Base-by-base conservation (phyloP, 2,113 vertebrate species). In the Malurus cyaneus region DNA sequence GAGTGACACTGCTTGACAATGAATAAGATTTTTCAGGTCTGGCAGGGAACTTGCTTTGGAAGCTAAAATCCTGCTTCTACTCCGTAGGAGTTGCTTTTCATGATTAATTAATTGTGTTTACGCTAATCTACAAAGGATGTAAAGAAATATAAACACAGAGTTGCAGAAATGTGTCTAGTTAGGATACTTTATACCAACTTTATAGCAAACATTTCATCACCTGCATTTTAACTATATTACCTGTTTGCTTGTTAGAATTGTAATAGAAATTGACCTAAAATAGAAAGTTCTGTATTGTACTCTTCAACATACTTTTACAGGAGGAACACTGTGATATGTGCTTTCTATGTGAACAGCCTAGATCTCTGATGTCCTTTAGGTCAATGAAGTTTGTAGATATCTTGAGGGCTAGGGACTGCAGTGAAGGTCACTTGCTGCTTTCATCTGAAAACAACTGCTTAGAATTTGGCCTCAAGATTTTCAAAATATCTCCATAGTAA, bases 71-170 rank as follows among this genome's bases (percentile, higher is more conserved):
- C 46, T 92, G 50, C 66, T 95, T 95, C 79, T 93, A 80, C 52
- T 89, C 83, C 77, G 72, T 60, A 89, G 92, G 91, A 95, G 86
- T 61, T 97, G 87, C 80, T 95, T 96, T 97, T 97, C 92, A 93
- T 97, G 80, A 96, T 96, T 96, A 96, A 96, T 96, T 96, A 91
- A 97, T 94, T 69, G 36, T 97, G 82, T 96, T 97, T 97, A 92
- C 21, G 0, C 60, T 95, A 86, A 95, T 93, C 89, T 97, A 94
- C 66, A 95, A 96, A 96, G 83, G 69, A 76, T 77, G 42, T 77
- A 93, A 96, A 95, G 84, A 93, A 93, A 80, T 84, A 89, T 9
- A 89, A 81, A 97, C 95, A 80, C 16, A 82, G 67, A 87, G 36
- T 56, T 60, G 80, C 49, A 95, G 86, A 88, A 92, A 95, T 60